Evolutionary conservation across 2,888 invertebrate species (phyloP), one percentile per base, ranked within the genome.

Genomic region (Lottia scabra): DNA sequence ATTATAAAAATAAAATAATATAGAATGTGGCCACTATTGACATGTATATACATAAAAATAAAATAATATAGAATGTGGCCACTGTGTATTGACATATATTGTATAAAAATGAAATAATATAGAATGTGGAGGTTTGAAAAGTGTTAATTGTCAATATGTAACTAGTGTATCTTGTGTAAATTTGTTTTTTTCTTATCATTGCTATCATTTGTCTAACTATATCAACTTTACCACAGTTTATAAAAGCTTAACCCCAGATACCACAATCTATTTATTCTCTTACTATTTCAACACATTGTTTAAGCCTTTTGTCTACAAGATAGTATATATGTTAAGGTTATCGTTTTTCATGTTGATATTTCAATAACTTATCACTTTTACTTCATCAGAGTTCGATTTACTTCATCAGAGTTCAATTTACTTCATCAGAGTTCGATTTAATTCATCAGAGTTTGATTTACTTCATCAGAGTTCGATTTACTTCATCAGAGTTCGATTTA

Each of bases 131-230:
- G 68, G 62, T 68, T 56, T 56, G 16, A 48, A 62, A n/a, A 38
- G 8, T 38, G 68, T 48, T 38, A 30, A 27, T 38, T 43, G 65
- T 70, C 38, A 46, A 70, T 27, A 64, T 70, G 64, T 70, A 45
- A n/a, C n/a, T 64, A 70, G 23, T 46, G 65, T 63, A 38, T 23
- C 62, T 46, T 65, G 44, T 45, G 71, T 71, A 71, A 71, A 66
- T 72, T 72, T 72, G 68, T 66, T 68, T 65, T n/a, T 48, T 68
- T 72, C 72, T 72, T 72, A 72, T 68, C 72, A 43, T 45, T 48
- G 23, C 65, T 68, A 65, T 48, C 68, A 68, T 56, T 72, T 23
- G 65, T 38, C 68, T 44, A 70, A 65, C 64, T 46, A 45, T 44
- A 45, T 70, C 44, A 65, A 64, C 46, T 27, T 48, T 65, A 27